Percentiles rank a stretch among this genome's conserved stretches.
phyloP scores from a whole-genome alignment of 37 sponge, comb jelly and placozoan species.

The Amphimedon queenslandica region DNA sequence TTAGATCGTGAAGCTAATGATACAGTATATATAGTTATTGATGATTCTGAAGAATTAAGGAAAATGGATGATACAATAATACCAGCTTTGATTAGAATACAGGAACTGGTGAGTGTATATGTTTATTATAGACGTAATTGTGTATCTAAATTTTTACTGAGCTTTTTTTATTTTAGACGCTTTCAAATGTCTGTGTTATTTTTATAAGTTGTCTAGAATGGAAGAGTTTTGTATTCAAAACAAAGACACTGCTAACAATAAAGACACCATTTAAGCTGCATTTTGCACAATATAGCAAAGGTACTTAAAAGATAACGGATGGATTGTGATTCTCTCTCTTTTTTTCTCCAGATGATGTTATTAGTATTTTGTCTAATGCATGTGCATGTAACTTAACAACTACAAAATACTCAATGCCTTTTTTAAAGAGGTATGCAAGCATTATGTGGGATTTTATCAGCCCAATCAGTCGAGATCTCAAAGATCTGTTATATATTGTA shows the following conservation, averaged over 20 bases:
- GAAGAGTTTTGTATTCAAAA: constrained; percentile 9
- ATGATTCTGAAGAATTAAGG: constrained; percentile 46
- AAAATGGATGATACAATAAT: constrained; percentile 44
- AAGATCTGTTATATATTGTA: too few relatives aligned
- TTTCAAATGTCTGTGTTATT: constrained; percentile 25
- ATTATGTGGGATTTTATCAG: too few relatives aligned
- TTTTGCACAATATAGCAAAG: constrained; percentile 55
- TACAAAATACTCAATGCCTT: background rate
- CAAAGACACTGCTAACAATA: too few relatives aligned
- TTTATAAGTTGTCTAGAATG: constrained; percentile 30
- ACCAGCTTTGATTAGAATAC: constrained; percentile 33
- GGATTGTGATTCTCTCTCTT: too few relatives aligned
- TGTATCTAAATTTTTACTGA: too few relatives aligned
- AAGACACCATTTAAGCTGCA: constrained; percentile 12
- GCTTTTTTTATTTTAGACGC: background rate
- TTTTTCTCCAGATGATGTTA: background rate
- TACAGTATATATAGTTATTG: constrained; percentile 47
- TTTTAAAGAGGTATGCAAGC: too few relatives aligned
- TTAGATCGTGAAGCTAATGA: background rate
- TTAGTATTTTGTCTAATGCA: background rate
- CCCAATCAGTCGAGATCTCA: too few relatives aligned
- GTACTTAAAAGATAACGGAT: background rate
- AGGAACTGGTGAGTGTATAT: constrained; percentile 35
- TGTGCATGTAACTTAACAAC: background rate
- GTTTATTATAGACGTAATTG: too few relatives aligned